Conservation (phyloP, 2,888 invertebrate species). For the Tortricodes alternella region DNA sequence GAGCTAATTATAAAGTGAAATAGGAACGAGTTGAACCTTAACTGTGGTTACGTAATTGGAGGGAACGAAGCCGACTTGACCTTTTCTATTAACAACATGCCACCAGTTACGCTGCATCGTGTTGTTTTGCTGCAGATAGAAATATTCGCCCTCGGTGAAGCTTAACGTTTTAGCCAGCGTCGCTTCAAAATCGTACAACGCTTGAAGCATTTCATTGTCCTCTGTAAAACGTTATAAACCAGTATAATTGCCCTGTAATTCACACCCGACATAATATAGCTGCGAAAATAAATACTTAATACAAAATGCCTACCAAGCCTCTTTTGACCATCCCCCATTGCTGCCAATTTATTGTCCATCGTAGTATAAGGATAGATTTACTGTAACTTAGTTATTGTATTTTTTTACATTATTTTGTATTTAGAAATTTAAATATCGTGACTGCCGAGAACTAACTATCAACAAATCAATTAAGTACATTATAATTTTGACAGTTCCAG, state of each 20-base stretch:
- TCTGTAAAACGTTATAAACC: constrained; percentile 69
- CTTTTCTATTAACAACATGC: constrained; percentile 92
- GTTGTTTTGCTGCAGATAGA: constrained; percentile 90
- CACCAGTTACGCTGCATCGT: constrained; percentile 93
- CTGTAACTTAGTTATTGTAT: background rate
- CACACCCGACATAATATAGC: constrained; percentile 35
- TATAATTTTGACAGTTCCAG: constrained; percentile 23
- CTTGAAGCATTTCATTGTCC: constrained; percentile 91
- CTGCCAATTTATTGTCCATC: constrained; percentile 30
- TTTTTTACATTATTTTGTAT: constrained; percentile 24
- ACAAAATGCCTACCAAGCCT: constrained; percentile 40
- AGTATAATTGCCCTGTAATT: background rate
- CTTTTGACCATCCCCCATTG: constrained; percentile 58
- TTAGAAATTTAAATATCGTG: constrained; percentile 15
- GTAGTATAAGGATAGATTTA: background rate
- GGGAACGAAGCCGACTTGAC: constrained; percentile 92
- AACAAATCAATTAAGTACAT: constrained; percentile 38
- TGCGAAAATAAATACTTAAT: constrained; percentile 14
- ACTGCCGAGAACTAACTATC: constrained; percentile 25
- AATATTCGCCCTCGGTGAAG: constrained; percentile 90
- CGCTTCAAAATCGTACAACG: constrained; percentile 92
- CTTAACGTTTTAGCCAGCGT: constrained; percentile 92
- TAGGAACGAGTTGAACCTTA: constrained; percentile 77
- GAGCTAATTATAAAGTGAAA: constrained; percentile 18
- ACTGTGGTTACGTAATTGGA: constrained; percentile 92